Conservation (phyloP, 2,113 vertebrate genomes). For the Budorcas taxicolor region DNA sequence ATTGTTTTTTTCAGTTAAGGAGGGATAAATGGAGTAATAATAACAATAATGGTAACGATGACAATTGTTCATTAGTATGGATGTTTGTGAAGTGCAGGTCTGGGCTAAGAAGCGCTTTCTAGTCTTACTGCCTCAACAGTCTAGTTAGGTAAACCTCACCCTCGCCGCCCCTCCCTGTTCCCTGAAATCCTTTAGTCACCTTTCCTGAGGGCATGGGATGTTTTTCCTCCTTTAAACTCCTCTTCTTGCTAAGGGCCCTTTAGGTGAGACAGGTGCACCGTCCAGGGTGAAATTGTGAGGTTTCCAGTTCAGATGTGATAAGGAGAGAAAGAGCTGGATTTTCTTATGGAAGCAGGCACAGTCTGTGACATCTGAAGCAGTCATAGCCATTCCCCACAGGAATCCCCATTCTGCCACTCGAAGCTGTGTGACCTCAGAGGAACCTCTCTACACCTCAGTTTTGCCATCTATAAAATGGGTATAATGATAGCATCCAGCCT, state of each 20-base stretch:
- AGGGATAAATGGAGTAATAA: not conserved
- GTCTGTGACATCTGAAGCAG: not conserved
- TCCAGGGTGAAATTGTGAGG: not conserved
- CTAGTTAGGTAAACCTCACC: not conserved
- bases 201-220: not conserved
- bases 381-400: not conserved
- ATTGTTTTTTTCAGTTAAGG: not conserved
- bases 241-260: not conserved
- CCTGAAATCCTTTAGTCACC: slow-evolving; percentile 27
- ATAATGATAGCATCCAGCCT: not conserved
- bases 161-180: not conserved
- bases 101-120: not conserved
- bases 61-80: not conserved
- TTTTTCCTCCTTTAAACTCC: not conserved
- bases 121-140: not conserved
- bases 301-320: not conserved
- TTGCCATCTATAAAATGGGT: not conserved
- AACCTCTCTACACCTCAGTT: not conserved
- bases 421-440: not conserved
- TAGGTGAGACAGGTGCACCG: not conserved
- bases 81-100: not conserved
- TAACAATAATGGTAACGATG: not conserved
- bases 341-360: too few relatives aligned
- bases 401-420: not conserved
- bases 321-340: not conserved